phyloP scores from a whole-genome alignment of 2,113 vertebrate species.

The Ophthalmolycus amberensis region DNA sequence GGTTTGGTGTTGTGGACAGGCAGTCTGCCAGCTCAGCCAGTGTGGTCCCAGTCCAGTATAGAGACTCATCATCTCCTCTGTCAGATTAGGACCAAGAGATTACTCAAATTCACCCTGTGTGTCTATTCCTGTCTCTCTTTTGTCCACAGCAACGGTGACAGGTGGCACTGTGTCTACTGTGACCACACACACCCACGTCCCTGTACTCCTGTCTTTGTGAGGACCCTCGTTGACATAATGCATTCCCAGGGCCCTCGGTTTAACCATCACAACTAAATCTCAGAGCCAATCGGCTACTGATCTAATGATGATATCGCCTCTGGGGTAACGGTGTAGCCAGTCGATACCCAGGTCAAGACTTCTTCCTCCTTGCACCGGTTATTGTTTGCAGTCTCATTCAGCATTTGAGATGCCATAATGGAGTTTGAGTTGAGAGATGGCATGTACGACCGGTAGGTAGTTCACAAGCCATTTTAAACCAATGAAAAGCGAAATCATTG shows the following conservation, averaged over 20 bases:
- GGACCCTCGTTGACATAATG: background rate
- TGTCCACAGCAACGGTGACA: background rate
- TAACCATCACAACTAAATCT: background rate
- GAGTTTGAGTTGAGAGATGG: background rate
- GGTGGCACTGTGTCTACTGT: conserved; percentile 22
- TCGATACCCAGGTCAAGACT: background rate
- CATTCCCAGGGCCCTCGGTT: background rate
- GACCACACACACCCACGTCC: background rate
- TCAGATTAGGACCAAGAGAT: conserved; percentile 66
- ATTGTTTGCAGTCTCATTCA: background rate
- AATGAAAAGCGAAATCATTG: no score
- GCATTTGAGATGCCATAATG: background rate
- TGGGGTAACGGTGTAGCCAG: background rate
- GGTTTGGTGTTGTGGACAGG: conserved; percentile 30
- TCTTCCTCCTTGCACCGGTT: background rate
- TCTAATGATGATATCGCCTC: background rate
- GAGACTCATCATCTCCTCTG: conserved; percentile 34
- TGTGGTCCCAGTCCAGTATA: background rate
- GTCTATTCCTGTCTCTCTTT: conserved; percentile 43
- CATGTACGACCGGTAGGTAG: no score
- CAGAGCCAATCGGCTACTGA: background rate
- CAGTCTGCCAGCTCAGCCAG: conserved; percentile 8
- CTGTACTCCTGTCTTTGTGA: background rate
- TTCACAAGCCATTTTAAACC: no score
- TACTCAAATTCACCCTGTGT: conserved; percentile 47